Base-by-base conservation (phyloP, 2,888 invertebrate genomes). In the Aspidiotus destructor region DNA sequence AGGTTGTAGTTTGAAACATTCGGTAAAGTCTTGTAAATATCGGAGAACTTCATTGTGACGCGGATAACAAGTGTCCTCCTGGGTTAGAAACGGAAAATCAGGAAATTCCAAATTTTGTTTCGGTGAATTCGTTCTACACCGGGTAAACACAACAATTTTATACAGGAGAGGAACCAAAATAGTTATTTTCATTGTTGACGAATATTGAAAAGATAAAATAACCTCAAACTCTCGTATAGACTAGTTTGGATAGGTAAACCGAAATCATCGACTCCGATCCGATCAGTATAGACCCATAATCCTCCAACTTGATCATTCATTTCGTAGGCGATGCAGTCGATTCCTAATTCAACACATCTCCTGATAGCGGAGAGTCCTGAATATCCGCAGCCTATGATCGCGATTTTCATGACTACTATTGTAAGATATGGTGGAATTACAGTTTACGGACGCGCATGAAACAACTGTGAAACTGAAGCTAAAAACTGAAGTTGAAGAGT, bases 101-200 rank as follows among this genome's bases (percentile, higher is more conserved):
- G 91, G 90, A 76, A 85, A 95, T 0, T 88, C 89, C 94, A 96
- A 95, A 5, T 91, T 84, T 80, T 96, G 92, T 76, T 93, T 94
- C 0, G 95, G 95, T 9, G 95, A 81, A 78, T 95, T 95, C 0
- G 94, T 93, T 75, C 94, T 94, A 81, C 60, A 40, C 13, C 40
- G 28, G 16, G 60, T 11, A 28, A 60, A 40, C 6, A 60, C 2
- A 7, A 48, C 2, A 28, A 28, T 28, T 28, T 28, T 3, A 28
- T 28, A 28, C 28, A 28, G 28, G 28, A 28, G 28, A 28, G 28
- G 28, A 28, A 28, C 5, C 28, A 5, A 28, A 1, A 1, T 28
- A 28, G 5, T 28, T 5, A 5, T 28, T 5, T 28, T 28, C 28
- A 3, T 28, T 28, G 28, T 28, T 28, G 28, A 28, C 28, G 28